Percentiles rank a stretch among this genome's conserved stretches.
Conservation (phyloP, 2,113 vertebrate species). For the Malaclemys terrapin region DNA sequence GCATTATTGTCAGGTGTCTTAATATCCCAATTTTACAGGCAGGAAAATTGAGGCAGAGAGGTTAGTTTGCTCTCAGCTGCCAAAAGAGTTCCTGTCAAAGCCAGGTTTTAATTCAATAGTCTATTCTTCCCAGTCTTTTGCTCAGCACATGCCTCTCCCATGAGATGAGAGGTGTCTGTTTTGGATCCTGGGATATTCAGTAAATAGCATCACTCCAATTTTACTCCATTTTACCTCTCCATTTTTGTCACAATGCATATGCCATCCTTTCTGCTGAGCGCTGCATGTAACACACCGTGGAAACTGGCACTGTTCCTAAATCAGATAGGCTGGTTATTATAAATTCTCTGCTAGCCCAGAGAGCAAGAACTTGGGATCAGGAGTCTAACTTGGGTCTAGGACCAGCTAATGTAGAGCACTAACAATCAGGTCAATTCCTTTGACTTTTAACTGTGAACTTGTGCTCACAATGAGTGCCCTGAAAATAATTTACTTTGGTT, state of each 20-base stretch:
- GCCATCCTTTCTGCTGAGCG: background rate
- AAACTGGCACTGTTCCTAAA: background rate
- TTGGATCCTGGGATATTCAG: background rate
- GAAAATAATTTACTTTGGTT: background rate
- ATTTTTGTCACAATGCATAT: background rate
- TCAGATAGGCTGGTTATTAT: background rate
- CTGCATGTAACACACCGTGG: background rate
- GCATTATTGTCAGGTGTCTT: rapidly evolving
- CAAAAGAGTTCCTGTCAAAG: background rate
- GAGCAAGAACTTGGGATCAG: background rate
- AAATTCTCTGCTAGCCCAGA: background rate
- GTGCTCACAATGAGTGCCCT: background rate
- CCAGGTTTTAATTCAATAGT: background rate
- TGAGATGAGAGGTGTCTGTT: background rate
- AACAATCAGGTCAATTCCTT: background rate
- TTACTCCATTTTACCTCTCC: background rate
- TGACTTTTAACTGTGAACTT: background rate
- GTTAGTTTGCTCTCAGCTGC: background rate
- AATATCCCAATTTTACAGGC: background rate
- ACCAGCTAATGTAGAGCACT: background rate
- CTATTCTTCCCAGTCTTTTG: background rate
- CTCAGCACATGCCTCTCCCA: background rate
- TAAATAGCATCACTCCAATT: background rate
- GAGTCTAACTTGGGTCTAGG: background rate
- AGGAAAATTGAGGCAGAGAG: background rate